Conservation (phyloP, 2,797 vertebrate genomes). For the Danio aesculapii region DNA sequence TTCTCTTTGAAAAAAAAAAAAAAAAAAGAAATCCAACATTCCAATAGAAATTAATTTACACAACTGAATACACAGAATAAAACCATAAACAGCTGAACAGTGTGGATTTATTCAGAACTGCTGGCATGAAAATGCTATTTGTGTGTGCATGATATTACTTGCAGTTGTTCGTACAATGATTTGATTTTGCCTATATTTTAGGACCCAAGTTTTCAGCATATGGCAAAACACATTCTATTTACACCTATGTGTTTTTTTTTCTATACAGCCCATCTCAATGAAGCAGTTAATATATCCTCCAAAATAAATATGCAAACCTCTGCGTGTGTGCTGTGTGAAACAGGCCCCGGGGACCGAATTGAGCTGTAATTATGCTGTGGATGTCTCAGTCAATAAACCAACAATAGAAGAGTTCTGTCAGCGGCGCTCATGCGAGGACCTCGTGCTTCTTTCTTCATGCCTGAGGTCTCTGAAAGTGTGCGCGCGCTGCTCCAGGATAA, state of each 20-base stretch:
- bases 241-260: background rate
- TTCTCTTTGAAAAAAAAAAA: no score
- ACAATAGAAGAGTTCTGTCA: conserved; percentile 72
- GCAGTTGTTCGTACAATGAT: background rate
- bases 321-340: background rate
- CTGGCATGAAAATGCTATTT: background rate
- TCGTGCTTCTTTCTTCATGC: conserved; percentile 48
- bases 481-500: conserved; percentile 5
- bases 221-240: background rate
- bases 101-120: background rate
- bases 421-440: conserved; percentile 60
- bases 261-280: background rate
- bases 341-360: conserved; percentile 68
- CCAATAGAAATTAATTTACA: background rate
- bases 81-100: background rate
- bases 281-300: background rate
- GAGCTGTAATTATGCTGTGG: conserved; percentile 72
- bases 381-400: conserved; percentile 71
- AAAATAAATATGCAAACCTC: background rate
- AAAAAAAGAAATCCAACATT: background rate
- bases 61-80: background rate
- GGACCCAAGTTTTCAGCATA: background rate
- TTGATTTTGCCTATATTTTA: background rate
- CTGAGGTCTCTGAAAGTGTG: conserved; percentile 9
- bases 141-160: background rate